Conservation (phyloP, 1,140 invertebrate species). For the Macrobrachium nipponense region DNA sequence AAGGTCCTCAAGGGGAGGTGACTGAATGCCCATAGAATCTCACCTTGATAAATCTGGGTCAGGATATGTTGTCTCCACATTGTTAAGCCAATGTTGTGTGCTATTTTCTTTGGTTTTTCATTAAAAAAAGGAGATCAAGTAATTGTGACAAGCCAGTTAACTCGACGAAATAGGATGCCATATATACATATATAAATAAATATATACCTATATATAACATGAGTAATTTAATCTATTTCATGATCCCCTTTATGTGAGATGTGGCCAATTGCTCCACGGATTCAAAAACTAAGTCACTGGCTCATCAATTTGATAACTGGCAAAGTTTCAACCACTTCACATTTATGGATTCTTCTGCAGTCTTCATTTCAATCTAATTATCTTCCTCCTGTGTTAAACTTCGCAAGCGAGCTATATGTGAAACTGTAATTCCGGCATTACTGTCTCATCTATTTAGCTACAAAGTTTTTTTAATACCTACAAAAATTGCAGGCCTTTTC, state of each 20-base stretch:
- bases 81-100: constrained; percentile 51
- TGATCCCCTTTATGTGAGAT: constrained; percentile 34
- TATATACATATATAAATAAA: constrained; percentile 39
- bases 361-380: constrained; percentile 36
- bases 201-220: constrained; percentile 9
- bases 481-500: constrained; percentile 59
- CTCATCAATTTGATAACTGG: constrained; percentile 40
- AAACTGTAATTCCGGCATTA: constrained; percentile 47
- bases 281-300: constrained; percentile 36
- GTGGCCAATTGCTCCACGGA: constrained; percentile 23
- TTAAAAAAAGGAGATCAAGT: constrained; percentile 47
- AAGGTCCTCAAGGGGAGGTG: constrained; percentile 48
- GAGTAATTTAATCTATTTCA: not conserved
- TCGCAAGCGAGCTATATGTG: constrained; percentile 50
- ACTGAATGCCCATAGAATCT: constrained; percentile 44
- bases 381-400: constrained; percentile 42
- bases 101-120: constrained; percentile 37
- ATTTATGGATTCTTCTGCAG: constrained; percentile 39
- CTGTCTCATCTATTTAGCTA: constrained; percentile 51
- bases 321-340: constrained; percentile 47
- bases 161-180: constrained; percentile 17
- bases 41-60: constrained; percentile 49
- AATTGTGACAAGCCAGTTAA: constrained; percentile 53
- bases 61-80: constrained; percentile 53
- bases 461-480: constrained; percentile 60